These are phyloP conservation scores for Phyllostomus hastatus DNA, from an alignment of 2,113 vertebrate species.

Conservation along the genomic window DNA sequence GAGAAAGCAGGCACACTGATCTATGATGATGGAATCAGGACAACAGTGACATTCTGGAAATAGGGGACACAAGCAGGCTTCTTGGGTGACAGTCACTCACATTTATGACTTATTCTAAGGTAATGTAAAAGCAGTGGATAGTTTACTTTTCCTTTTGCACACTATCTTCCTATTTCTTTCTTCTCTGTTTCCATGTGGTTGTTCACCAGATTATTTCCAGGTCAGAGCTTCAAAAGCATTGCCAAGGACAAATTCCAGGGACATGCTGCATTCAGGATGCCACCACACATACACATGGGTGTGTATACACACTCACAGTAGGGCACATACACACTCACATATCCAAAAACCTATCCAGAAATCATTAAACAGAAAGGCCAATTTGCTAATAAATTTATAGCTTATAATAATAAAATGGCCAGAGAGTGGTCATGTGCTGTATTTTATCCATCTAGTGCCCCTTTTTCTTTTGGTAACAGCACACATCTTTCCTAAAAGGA, in stretches of 20 bases:
- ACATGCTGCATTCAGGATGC: neutral
- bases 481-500: neutral
- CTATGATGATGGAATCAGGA: neutral
- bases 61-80: neutral
- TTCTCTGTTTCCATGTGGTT: neutral
- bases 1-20: neutral
- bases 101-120: neutral
- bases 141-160: neutral
- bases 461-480: neutral
- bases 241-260: neutral
- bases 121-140: neutral
- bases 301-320: neutral
- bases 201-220: constrained; percentile 38
- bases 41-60: neutral
- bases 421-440: neutral
- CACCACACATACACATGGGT: neutral
- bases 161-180: neutral
- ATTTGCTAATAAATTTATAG: neutral
- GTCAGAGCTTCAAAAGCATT: neutral
- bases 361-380: neutral
- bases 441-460: neutral
- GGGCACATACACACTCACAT: neutral
- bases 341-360: neutral
- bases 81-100: neutral
- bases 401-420: neutral